Conservation (phyloP, 2,888 invertebrate genomes). For the Gasteruption jaculator region DNA sequence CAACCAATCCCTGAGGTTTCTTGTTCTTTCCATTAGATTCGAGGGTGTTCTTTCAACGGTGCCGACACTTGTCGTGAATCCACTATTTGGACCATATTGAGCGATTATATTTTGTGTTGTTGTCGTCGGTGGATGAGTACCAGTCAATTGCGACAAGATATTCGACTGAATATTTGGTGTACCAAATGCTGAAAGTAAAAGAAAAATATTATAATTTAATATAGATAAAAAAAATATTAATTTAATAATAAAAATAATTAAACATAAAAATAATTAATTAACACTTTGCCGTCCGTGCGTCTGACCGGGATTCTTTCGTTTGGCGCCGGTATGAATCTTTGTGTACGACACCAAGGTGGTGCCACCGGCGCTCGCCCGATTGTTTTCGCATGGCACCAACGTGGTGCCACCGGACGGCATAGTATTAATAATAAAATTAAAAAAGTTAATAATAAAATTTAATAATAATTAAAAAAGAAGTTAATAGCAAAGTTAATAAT, state of each 20-base stretch:
- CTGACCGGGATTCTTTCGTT: too few relatives aligned
- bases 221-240: slow-evolving; percentile 2
- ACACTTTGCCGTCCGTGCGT: too few relatives aligned
- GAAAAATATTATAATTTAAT: slow-evolving; percentile 2
- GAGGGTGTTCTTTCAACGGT: slow-evolving; percentile 57
- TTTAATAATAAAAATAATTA: too few relatives aligned
- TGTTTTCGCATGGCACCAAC: too few relatives aligned
- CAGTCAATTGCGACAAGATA: slow-evolving; percentile 44
- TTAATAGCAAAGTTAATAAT: not conserved
- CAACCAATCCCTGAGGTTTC: slow-evolving; percentile 65
- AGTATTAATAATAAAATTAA: not conserved
- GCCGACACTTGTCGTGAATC: slow-evolving; percentile 48
- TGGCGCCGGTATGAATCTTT: too few relatives aligned
- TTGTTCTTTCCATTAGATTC: slow-evolving; percentile 62
- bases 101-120: slow-evolving; percentile 49
- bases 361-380: too few relatives aligned
- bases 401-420: not conserved
- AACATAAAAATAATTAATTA: too few relatives aligned
- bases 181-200: slow-evolving; percentile 34
- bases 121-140: slow-evolving; percentile 39
- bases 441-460: not conserved
- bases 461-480: too few relatives aligned
- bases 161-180: slow-evolving; percentile 48
- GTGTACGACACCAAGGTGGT: too few relatives aligned
- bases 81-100: slow-evolving; percentile 47